These are phyloP conservation scores for Coregonus ussuriensis DNA, from an alignment of 2,797 vertebrate species.

Conservation along the genomic window DNA sequence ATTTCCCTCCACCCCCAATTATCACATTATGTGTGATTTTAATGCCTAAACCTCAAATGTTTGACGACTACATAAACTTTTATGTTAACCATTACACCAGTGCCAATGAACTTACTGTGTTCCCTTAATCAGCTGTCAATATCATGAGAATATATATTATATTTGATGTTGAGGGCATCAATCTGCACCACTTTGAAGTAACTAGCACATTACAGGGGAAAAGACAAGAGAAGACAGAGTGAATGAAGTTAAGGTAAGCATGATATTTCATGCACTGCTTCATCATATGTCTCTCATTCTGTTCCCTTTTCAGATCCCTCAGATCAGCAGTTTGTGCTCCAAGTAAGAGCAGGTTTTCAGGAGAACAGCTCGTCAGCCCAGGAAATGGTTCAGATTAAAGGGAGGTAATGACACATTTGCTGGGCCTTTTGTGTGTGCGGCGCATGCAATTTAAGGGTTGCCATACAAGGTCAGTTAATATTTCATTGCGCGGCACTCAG, in stretches of 20 bases:
- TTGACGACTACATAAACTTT: too few species aligned
- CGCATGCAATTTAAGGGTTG: conserved; percentile 71
- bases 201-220: conserved; percentile 21
- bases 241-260: conserved; percentile 51
- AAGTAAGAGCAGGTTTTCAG: conserved; percentile 45
- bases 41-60: too few species aligned
- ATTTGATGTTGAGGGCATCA: not conserved
- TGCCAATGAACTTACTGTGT: too few species aligned
- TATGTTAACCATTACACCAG: too few species aligned
- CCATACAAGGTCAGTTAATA: conserved; percentile 73
- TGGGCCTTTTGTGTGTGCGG: conserved; percentile 65
- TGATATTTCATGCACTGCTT: conserved; percentile 38
- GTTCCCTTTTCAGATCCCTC: conserved; percentile 53
- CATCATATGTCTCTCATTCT: conserved; percentile 47
- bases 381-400: conserved; percentile 76
- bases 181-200: not conserved
- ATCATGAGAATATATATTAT: not conserved
- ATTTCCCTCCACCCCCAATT: too few species aligned
- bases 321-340: conserved; percentile 68
- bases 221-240: conserved; percentile 39
- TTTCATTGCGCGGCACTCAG: conserved; percentile 61
- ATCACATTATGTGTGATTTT: too few species aligned
- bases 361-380: conserved; percentile 37
- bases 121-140: too few species aligned
- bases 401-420: conserved; percentile 77